Base-by-base conservation (phyloP, 2,797 vertebrate genomes). In the Fundulus diaphanus region DNA sequence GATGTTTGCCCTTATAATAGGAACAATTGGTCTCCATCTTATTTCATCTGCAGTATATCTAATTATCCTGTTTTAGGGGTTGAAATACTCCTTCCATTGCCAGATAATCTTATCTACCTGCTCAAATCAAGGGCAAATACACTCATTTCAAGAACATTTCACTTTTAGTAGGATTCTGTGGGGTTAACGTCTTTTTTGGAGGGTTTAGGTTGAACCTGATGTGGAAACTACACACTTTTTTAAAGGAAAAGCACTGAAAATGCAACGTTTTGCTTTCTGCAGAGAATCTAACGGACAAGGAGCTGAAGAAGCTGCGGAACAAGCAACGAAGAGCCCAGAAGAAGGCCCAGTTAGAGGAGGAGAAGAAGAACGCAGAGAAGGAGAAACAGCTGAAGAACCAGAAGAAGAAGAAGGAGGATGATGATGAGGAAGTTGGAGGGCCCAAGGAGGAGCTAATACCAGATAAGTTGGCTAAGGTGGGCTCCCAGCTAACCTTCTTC, bases 351-450 rank as follows among this genome's bases (percentile, higher is more conserved):
- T 90, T 99, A 73, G 98, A 99, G 82, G 98, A 99, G 79, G 98
- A 99, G 91, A 99, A 99, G 91, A 99, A 99, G 92, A 99, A 97
- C 35, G 98, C 97, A 0, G 98, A 99, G 88, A 99, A 99, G 86
- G 98, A 99, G 86, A 99, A 99, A 88, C 98, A 98, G 85, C 96
- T 99, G 11, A 97, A 98, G 94, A 99, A 99, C 93, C 98, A 99
- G 95, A 98, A 99, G 89, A 99, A 99, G 93, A 99, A 99, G 89
- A 99, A 99, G 68, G 98, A 99, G 76, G 98, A 99, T 1, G 98
- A 99, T 1, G 98, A 99, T 42, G 98, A 99, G 92, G 98, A 99
- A 89, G 98, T 99, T 0, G 98, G 98, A 67, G 98, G 98, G 33
- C 98, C 97, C 9, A 99, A 99, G 85, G 98, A 99, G 91, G 98